Evolutionary conservation across 2,888 invertebrate species (phyloP).

Genomic region (Phasia obesa): DNA sequence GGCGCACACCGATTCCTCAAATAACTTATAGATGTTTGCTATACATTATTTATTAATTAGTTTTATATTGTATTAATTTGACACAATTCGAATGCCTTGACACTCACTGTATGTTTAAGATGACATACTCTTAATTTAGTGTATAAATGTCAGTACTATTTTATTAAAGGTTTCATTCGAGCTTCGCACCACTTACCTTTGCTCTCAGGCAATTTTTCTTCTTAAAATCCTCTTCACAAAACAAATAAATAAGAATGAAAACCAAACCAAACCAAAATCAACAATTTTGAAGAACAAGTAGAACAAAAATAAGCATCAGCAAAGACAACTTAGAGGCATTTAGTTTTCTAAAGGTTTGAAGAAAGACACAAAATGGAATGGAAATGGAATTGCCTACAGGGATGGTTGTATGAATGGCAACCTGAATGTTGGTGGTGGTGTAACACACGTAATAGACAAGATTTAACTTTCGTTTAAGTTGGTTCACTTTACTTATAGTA

Average conservation of each 20-base stretch:
- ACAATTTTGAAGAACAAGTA: constrained; percentile 19
- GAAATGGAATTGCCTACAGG: constrained; percentile 39
- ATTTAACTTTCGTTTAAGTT: constrained; percentile 60
- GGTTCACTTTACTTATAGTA: not conserved
- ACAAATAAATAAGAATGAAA: constrained; percentile 22
- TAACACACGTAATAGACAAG: constrained; percentile 43
- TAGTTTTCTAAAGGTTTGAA: constrained; percentile 31
- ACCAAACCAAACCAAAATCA: constrained; percentile 39
- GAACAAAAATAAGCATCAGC: not conserved
- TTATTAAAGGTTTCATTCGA: constrained; percentile 48
- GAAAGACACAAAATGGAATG: not conserved
- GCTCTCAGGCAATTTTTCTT: constrained; percentile 47
- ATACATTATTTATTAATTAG: too few species aligned
- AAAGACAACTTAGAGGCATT: constrained; percentile 36
- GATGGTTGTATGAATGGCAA: constrained; percentile 5
- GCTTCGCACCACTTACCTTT: constrained; percentile 57
- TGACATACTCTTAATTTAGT: constrained; percentile 4
- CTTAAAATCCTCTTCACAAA: not conserved
- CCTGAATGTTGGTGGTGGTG: not conserved
- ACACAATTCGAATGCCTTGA: too few species aligned
- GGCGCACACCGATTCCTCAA: too few species aligned
- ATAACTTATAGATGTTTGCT: too few species aligned
- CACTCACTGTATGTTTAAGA: not conserved
- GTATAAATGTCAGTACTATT: too few species aligned
- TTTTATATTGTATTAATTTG: too few species aligned